Evolutionary conservation across 2,113 vertebrate genomes (phyloP).

Genomic region (Coreoperca whiteheadi): DNA sequence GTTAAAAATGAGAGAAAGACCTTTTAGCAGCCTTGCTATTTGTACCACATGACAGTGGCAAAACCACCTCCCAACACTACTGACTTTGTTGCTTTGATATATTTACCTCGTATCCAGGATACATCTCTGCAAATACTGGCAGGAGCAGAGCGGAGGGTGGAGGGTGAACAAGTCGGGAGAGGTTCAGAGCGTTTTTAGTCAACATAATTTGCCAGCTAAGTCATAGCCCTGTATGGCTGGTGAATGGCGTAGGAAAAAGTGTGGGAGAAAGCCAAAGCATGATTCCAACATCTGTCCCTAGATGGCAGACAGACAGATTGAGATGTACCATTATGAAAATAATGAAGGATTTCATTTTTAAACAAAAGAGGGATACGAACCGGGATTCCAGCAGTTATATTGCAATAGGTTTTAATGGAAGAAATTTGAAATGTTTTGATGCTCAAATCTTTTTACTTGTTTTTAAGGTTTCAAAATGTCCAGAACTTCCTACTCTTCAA

Average conservation of each 20-base stretch:
- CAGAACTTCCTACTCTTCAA: background rate
- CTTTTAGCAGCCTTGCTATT: constrained; percentile 30
- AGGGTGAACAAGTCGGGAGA: constrained; percentile 34
- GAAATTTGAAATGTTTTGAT: background rate
- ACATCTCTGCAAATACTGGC: constrained; percentile 52
- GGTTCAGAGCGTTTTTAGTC: constrained; percentile 52
- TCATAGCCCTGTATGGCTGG: constrained; percentile 28
- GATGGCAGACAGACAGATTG: constrained; percentile 21
- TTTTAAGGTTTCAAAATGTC: background rate
- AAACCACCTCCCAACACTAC: constrained; percentile 20
- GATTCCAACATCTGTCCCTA: constrained; percentile 37
- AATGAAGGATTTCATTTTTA: constrained; percentile 1
- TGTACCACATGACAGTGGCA: constrained; percentile 32
- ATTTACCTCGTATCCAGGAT: constrained; percentile 76
- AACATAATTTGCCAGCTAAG: constrained; percentile 33
- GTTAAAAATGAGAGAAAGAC: constrained; percentile 11
- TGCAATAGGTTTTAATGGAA: background rate
- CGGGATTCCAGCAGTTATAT: background rate
- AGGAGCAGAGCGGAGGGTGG: constrained; percentile 36
- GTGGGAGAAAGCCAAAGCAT: constrained; percentile 31
- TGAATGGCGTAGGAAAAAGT: constrained; percentile 28
- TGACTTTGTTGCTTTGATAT: constrained; percentile 60
- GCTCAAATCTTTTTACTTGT: background rate
- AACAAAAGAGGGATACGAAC: background rate
- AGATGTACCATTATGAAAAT: background rate